Evolutionary conservation across 2,888 invertebrate genomes (phyloP), one percentile per base, ranked within the genome.

Genomic region (Troglohyphantes excavatus): DNA sequence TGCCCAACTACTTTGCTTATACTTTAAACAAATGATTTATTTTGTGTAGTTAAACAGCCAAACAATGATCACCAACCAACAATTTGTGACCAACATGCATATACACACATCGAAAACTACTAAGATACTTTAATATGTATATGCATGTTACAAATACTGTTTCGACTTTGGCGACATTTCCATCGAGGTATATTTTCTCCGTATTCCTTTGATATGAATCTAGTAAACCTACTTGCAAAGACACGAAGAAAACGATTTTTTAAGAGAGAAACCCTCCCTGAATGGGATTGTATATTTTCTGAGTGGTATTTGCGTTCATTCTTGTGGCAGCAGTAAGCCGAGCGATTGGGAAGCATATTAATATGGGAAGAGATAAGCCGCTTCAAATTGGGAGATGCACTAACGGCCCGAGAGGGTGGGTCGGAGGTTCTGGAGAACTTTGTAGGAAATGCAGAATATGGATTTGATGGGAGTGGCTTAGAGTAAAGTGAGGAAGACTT

Each of bases 241-340:
- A 53, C 17, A 53, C 53, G 17, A 53, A 81, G 39, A 70, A 82
- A 82, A 61, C 29, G 39, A 39, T 29, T 29, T 82, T 82, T 82
- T 68, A 68, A 53, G 23, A 67, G 19, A 61, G 61, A 23, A 23
- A 11, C 59, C 26, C 23, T 6, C 33, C 33, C 21, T 82, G 82
- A 70, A 70, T 82, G 33, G 82, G 70, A 82, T 82, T 82, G 46
- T 59, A 82, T 82, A 76, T 76, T 78, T 83, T 72, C 26, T 83
- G 83, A 83, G 83, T 73, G 83, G 73, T 73, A 83, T 83, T 83
- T 83, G 65, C 21, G 73, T 73, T 83, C 73, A 63, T 73, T 73
- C 72, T 73, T 83, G 65, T 73, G 83, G 72, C 83, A 73, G 27
- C 39, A 59, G 70, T 39, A 82, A 82, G 82, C 67, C 72, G 21